Conservation (phyloP, 2,888 invertebrate genomes). For the Hyles lineata region DNA sequence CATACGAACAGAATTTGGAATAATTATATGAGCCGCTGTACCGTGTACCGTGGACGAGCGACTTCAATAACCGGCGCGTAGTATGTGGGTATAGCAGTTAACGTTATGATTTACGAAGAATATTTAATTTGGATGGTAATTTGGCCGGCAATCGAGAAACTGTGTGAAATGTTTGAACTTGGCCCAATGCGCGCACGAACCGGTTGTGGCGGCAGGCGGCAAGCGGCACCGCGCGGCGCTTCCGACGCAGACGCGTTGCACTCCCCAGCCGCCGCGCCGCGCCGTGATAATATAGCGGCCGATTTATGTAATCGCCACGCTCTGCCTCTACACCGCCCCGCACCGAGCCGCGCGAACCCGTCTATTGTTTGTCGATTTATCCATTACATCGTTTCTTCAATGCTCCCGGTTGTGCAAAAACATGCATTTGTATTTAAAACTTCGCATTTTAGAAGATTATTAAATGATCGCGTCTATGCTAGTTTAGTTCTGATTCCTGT, state of each 20-base stretch:
- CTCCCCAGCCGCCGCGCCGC: not conserved
- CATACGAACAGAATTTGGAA: not conserved
- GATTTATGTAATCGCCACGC: slow-evolving; percentile 17
- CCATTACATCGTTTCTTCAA: not conserved
- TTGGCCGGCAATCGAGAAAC: slow-evolving; percentile 16
- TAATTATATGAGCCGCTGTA: not conserved
- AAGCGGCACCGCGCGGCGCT: slow-evolving; percentile 3
- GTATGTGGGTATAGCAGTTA: not conserved
- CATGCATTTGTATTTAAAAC: not conserved
- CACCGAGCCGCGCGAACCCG: not conserved
- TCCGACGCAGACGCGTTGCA: slow-evolving; percentile 12
- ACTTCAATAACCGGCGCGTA: not conserved
- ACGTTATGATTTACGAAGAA: not conserved
- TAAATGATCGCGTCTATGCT: not conserved
- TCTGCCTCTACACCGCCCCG: not conserved
- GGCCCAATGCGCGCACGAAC: slow-evolving; percentile 51
- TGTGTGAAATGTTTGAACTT: slow-evolving; percentile 45
- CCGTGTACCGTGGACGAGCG: not conserved
- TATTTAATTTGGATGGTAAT: slow-evolving; percentile 4
- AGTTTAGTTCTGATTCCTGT: not conserved
- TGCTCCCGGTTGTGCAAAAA: not conserved
- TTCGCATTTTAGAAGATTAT: not conserved
- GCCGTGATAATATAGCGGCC: slow-evolving; percentile 16
- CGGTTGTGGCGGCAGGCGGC: slow-evolving; percentile 37
- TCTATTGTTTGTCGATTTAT: not conserved